Evolutionary conservation across 1,140 invertebrate species (phyloP).

Genomic region (Nephotettix cincticeps): DNA sequence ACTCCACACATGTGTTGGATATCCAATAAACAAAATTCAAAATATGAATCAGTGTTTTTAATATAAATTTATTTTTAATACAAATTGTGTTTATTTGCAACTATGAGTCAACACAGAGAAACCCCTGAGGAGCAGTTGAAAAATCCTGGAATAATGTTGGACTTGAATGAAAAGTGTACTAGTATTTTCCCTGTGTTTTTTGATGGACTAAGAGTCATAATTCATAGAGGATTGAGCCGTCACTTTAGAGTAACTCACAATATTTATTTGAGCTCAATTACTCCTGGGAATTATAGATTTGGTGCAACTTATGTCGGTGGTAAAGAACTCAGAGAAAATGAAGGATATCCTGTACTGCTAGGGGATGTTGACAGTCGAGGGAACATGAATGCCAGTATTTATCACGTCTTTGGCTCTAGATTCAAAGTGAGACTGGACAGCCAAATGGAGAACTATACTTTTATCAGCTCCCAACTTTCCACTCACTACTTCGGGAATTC

Average conservation of each 20-base stretch:
- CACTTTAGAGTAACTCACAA: slow-evolving; percentile 98
- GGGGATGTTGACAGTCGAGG: slow-evolving; percentile 96
- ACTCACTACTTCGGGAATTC: background rate
- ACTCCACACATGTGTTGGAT: no score
- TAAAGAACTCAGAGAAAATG: slow-evolving; percentile 73
- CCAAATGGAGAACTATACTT: background rate
- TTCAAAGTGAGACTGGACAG: background rate
- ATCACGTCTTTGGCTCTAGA: slow-evolving; percentile 77
- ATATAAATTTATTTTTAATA: no score
- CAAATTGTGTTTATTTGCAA: no score
- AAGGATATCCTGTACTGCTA: slow-evolving; percentile 93
- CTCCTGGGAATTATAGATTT: slow-evolving; percentile 85
- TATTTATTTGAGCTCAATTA: slow-evolving; percentile 80
- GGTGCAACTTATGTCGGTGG: slow-evolving; percentile 97
- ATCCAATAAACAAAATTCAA: no score
- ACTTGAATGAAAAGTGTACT: slow-evolving; percentile 48
- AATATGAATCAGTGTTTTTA: no score
- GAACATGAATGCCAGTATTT: slow-evolving; percentile 94
- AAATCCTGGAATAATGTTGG: background rate
- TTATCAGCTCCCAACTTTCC: background rate
- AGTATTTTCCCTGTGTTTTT: slow-evolving; percentile 96
- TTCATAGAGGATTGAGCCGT: slow-evolving; percentile 96
- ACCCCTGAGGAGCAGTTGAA: background rate
- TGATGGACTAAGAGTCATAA: slow-evolving; percentile 94
- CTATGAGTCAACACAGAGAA: background rate